Evolutionary conservation across 2,888 invertebrate species (phyloP).

Genomic region (Mimas tiliae): DNA sequence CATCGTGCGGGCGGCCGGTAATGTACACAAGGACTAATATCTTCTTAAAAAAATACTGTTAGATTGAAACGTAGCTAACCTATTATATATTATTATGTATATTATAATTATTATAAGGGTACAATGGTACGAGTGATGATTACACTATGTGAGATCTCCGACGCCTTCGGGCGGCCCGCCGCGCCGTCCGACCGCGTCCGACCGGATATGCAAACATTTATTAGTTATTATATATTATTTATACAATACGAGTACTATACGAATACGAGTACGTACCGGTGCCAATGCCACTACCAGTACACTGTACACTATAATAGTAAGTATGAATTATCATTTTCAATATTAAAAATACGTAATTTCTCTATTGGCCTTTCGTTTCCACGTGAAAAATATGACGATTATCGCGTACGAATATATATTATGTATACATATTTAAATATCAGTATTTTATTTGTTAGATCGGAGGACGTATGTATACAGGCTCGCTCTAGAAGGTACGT

Average conservation of each 20-base stretch:
- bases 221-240: slow-evolving; percentile 69
- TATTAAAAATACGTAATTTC: slow-evolving; percentile 85
- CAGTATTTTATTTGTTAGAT: slow-evolving; percentile 80
- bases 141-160: slow-evolving; percentile 83
- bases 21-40: slow-evolving; percentile 84
- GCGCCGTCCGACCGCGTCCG: slow-evolving; percentile 77
- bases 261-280: slow-evolving; percentile 31
- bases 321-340: slow-evolving; percentile 82
- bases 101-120: slow-evolving; percentile 77
- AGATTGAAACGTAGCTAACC: slow-evolving; percentile 84
- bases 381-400: slow-evolving; percentile 81
- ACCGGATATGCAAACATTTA: slow-evolving; percentile 82
- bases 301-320: slow-evolving; percentile 60
- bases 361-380: slow-evolving; percentile 82
- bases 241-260: slow-evolving; percentile 69
- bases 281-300: slow-evolving; percentile 57
- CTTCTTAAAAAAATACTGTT: slow-evolving; percentile 85
- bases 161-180: slow-evolving; percentile 77
- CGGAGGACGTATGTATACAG: slow-evolving; percentile 85
- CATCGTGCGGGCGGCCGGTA: slow-evolving; percentile 67
- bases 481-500: slow-evolving; percentile 84
- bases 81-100: slow-evolving; percentile 78
- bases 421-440: slow-evolving; percentile 83
- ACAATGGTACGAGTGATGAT: slow-evolving; percentile 81
- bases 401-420: slow-evolving; percentile 83